Evolutionary conservation across 1,140 invertebrate species (phyloP), one percentile per base, ranked within the genome.

Genomic region (Aphaenogaster floridana): DNA sequence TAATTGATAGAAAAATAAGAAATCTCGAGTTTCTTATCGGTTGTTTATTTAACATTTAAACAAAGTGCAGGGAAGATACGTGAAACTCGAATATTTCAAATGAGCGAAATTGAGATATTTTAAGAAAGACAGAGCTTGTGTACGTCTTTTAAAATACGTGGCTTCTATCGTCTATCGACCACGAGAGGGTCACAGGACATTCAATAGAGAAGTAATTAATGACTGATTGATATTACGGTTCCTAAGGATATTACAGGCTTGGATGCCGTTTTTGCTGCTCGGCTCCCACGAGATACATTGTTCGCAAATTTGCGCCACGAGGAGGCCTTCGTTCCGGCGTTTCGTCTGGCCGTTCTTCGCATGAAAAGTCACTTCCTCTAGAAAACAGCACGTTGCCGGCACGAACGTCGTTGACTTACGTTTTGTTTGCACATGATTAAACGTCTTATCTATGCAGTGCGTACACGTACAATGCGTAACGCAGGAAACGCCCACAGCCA

Each of bases 331-430:
- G 36, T 42, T 66, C 42, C 54, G 39, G 54, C 13, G 71, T 28
- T 28, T 28, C 5, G 7, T 63, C 15, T 34, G 48, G 7, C 36
- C 76, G 50, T 71, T 71, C n/a, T 28, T 64, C 69, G 80, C 85
- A 63, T 61, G 88, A 79, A 87, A 89, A 85, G 86, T 90, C 80
- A 72, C 88, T 90, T 90, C 89, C 89, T 77, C 45, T 42, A 39
- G 79, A 52, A 77, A 57, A 86, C 71, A 17, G 66, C 13, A 66
- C 13, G 48, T 61, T 13, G 5, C 9, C n/a, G 52, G 36, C 9
- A 8, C 7, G 28, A 74, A 5, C 69, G 71, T 79, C 85, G 54
- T 89, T 89, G 21, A 68, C 72, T 81, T 63, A 48, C 63, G 42
- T 71, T 81, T 28, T 34, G 77, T 83, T 80, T 71, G 54, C 42